phyloP scores from a whole-genome alignment of 2,113 vertebrate genomes.

The Ceyx melanurus region DNA sequence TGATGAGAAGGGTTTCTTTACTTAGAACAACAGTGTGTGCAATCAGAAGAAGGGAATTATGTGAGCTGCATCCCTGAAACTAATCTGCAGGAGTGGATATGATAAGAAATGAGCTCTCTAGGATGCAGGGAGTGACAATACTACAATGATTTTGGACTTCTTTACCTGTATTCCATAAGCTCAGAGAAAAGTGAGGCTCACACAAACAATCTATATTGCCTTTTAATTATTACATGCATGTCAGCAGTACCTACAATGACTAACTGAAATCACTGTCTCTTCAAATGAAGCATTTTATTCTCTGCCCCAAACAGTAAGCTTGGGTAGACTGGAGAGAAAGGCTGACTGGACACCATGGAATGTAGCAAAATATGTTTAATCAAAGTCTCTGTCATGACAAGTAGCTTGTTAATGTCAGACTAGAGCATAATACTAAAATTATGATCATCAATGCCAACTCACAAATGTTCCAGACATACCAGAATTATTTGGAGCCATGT shows the following conservation, averaged over 20 bases:
- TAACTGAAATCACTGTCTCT: not conserved
- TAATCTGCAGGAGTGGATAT: not conserved
- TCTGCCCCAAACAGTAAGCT: not conserved
- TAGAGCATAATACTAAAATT: not conserved
- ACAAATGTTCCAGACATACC: not conserved
- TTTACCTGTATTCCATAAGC: not conserved
- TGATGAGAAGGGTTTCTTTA: slow-evolving; percentile 16
- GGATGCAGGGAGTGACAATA: not conserved
- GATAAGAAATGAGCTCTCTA: not conserved
- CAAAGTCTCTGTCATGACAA: not conserved
- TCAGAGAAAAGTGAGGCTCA: not conserved
- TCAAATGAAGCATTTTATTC: not conserved
- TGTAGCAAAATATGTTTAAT: not conserved
- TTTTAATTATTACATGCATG: not conserved
- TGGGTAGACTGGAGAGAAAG: not conserved
- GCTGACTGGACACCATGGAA: not conserved
- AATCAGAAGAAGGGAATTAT: not conserved
- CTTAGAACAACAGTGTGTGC: not conserved
- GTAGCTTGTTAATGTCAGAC: not conserved
- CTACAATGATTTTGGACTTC: not conserved
- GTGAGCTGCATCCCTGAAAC: not conserved
- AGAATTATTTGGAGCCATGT: not conserved
- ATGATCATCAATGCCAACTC: not conserved
- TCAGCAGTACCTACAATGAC: not conserved
- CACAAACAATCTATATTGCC: not conserved